Evolutionary conservation across 2,113 vertebrate species (phyloP), one percentile per base, ranked within the genome.

Genomic region (Saccopteryx bilineata): DNA sequence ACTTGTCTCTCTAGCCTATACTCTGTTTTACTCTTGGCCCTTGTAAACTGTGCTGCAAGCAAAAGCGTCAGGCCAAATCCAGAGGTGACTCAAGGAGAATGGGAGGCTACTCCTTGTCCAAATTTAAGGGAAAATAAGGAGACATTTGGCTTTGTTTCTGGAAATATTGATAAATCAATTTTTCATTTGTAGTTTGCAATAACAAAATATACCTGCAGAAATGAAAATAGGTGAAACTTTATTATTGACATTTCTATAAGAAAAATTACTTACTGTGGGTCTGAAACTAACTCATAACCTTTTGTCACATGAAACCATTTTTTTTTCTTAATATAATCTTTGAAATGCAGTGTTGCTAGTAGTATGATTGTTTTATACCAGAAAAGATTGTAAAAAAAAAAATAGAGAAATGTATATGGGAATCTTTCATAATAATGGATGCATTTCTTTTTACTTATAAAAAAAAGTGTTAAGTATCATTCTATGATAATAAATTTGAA

Each of bases 161-260:
- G 84, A 80, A 90, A 39, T 91, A 63, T 0, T 80, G 76, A 78
- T 66, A 92, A 96, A 84, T 87, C 48, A 75, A 66, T 69, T 83
- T 96, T 63, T 96, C 68, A 83, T 93, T 71, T 94, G 92, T 74
- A 91, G 63, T 75, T 95, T 90, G 46, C 48, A 86, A 56, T 87
- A 81, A 92, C 21, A 90, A 95, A 93, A 95, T 81, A 91, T 23
- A 39, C 13, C 46, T 63, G 50, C 56, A 94, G 79, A 96, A 97
- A 93, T 87, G 88, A 81, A 97, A 96, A 87, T 66, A 83, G 82
- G 75, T 56, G 83, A 96, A 91, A 18, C 18, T 94, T 91, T 89
- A 93, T 50, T 91, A 65, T 68, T 90, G 71, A 69, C 61, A 87
- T 95, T 91, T 89, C 72, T 89, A 1, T 71, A 91, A 23, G 24